Conservation (phyloP, 2,113 vertebrate genomes). For the Ploceus nigricollis region DNA sequence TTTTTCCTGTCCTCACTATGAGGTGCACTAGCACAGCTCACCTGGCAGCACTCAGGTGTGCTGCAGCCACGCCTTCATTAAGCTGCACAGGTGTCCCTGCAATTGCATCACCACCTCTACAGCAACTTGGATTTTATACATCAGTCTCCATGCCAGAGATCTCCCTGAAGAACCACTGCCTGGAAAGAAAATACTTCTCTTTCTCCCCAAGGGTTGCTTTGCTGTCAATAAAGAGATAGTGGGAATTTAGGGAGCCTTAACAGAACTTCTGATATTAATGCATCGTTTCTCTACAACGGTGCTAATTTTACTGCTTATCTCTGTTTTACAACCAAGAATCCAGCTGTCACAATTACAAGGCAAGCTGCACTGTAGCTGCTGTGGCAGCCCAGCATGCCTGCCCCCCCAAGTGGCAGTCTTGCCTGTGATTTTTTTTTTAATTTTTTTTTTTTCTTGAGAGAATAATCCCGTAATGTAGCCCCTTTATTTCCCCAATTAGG, state of each 20-base stretch:
- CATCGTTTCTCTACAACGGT: not conserved
- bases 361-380: slow-evolving; percentile 6
- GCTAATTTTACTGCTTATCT: slow-evolving; percentile 41
- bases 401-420: slow-evolving; percentile 57
- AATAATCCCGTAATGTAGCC: not conserved
- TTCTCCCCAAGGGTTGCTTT: not conserved
- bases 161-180: not conserved
- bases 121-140: not conserved
- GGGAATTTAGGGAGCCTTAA: not conserved
- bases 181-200: not conserved
- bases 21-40: accelerated
- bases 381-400: slow-evolving; percentile 39
- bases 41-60: not conserved
- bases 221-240: not conserved
- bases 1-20: not conserved
- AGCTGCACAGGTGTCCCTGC: not conserved
- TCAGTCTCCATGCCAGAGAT: not conserved
- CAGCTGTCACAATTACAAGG: slow-evolving; percentile 34
- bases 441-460: not conserved
- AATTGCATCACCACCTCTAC: not conserved
- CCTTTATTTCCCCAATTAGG: slow-evolving; percentile 23
- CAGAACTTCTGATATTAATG: slow-evolving; percentile 1
- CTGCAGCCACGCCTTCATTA: not conserved
- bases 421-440: not conserved
- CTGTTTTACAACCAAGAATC: slow-evolving; percentile 20